Base-by-base conservation (phyloP, 1,140 invertebrate species). In the Fopius arisanus region DNA sequence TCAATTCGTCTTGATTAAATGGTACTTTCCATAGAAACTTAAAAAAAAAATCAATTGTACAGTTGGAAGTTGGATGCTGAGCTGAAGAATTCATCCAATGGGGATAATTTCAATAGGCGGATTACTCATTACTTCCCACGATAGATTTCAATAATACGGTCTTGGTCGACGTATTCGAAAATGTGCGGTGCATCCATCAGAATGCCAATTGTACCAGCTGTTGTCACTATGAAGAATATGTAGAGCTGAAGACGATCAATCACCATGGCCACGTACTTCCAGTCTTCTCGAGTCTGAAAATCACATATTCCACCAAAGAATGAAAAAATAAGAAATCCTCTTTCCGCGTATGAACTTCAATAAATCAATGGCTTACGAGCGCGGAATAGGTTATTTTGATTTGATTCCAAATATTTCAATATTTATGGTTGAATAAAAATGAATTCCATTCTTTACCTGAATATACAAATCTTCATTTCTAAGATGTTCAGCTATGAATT, bases 191-290 rank as follows among this genome's bases (percentile, higher is more conserved):
- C 98, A 84, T 98, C 96, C 93, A 99, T 97, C n/a, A 99, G 89
- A 78, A 99, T 99, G 23, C 96, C 96, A 74, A 99, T 92, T 2
- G 98, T 99, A 10, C 95, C 95, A 10, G 94, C 94, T n/a, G 96
- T 94, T 26, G 98, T 99, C 9, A 99, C 97, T 59, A 97, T 91
- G 88, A 99, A 98, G 89, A 99, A 99, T 79, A 99, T 94, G 85
- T 98, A 97, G 71, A 99, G 90, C 84, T 99, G 96, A 63, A 99
- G 90, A 79, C 98, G 92, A 90, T 99, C 98, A 79, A 99, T 98
- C 31, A 99, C 98, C 95, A 99, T 98, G 33, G 98, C 97, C 6
- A 99, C 97, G 86, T 99, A 99, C 84, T 99, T 99, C 98, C 98
- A 99, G 89, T 99, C 98, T 88, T 98, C 97, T 72, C 97, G 92